Evolutionary conservation across 1,140 invertebrate species (phyloP).

Genomic region (Sitophilus oryzae): DNA sequence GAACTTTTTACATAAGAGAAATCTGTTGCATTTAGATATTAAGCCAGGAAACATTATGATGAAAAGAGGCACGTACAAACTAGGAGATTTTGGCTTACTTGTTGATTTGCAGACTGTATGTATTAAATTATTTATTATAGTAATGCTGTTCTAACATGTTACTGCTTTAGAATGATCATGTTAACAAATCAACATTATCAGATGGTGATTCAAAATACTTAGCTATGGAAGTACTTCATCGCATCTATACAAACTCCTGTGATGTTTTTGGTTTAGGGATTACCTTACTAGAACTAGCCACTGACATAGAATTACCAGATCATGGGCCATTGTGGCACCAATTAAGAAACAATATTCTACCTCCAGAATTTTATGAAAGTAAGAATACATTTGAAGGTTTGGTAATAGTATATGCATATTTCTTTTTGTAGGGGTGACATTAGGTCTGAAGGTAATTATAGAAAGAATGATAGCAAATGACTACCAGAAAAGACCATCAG

Average conservation of each 20-base stretch:
- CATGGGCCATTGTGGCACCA: constrained; percentile 65
- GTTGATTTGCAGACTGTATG: constrained; percentile 56
- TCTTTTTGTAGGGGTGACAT: constrained; percentile 12
- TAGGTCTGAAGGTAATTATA: constrained; percentile 13
- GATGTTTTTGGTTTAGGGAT: constrained; percentile 68
- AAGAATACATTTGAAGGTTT: constrained; percentile 4
- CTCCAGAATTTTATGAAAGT: constrained; percentile 25
- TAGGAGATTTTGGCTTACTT: constrained; percentile 72
- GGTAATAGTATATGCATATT: not conserved
- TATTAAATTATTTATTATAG: constrained; percentile 16
- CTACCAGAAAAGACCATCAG: constrained; percentile 16
- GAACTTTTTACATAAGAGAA: constrained; percentile 33
- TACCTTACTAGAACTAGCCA: constrained; percentile 64
- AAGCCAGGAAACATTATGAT: constrained; percentile 72
- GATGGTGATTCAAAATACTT: constrained; percentile 75
- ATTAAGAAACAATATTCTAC: constrained; percentile 46
- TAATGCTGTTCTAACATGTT: not conserved
- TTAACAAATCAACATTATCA: constrained; percentile 27
- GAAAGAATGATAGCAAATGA: constrained; percentile 19
- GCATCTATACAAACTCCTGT: constrained; percentile 54
- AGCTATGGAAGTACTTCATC: constrained; percentile 64
- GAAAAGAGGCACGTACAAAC: constrained; percentile 57
- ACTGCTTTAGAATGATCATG: constrained; percentile 7
- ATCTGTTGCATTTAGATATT: constrained; percentile 69
- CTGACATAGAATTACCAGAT: constrained; percentile 63